Percentiles rank a stretch among this genome's conserved stretches.
phyloP scores from a whole-genome alignment of 2,113 vertebrate species.

The Oenanthe melanoleuca region DNA sequence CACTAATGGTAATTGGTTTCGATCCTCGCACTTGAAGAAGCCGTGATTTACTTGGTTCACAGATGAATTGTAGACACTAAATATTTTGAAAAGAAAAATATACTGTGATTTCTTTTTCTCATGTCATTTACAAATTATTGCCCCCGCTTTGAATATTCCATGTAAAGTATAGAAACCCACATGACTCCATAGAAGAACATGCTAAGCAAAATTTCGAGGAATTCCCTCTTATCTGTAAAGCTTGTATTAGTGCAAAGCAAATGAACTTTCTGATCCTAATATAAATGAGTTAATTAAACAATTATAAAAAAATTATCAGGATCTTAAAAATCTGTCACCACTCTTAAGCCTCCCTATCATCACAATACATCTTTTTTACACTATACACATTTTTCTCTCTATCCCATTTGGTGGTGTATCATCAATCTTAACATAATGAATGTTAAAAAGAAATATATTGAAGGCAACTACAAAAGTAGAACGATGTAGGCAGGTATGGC shows the following conservation, averaged over 20 bases:
- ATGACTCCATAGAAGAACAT: not conserved
- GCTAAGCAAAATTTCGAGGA: slow-evolving; percentile 3
- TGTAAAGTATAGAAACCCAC: not conserved
- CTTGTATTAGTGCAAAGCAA: not conserved
- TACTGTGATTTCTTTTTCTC: slow-evolving; percentile 68
- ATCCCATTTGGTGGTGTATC: not conserved
- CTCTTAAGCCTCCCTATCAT: not conserved
- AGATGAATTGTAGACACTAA: slow-evolving; percentile 88
- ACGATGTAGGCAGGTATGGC: not conserved
- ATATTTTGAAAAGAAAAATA: slow-evolving; percentile 89
- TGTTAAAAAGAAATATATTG: not conserved
- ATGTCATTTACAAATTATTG: slow-evolving; percentile 65
- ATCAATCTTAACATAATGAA: not conserved
- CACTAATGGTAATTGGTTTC: slow-evolving; percentile 99
- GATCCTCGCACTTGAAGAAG: slow-evolving; percentile 87
- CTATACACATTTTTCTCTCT: not conserved
- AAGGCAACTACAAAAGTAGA: not conserved
- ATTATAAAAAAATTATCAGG: not conserved
- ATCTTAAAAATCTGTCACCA: not conserved
- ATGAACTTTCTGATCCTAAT: slow-evolving; percentile 8
- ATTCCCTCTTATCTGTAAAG: not conserved
- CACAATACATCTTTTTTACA: not conserved
- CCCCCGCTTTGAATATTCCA: slow-evolving; percentile 22
- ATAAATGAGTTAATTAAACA: slow-evolving; percentile 20
- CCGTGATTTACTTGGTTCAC: slow-evolving; percentile 83